phyloP scores from a whole-genome alignment of 2,797 vertebrate species.

The Pantherophis vulpinus region DNA sequence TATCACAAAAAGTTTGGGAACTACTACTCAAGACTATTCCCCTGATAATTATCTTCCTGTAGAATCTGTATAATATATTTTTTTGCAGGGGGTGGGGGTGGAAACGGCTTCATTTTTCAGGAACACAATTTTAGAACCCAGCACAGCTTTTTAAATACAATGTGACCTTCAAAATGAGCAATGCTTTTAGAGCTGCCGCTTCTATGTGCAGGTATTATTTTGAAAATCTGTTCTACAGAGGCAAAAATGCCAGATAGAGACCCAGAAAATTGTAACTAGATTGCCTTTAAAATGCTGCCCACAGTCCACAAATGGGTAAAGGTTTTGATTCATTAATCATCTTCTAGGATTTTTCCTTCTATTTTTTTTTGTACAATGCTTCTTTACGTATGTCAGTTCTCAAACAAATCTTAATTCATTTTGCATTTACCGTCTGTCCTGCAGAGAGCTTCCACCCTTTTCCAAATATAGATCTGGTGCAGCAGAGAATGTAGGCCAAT shows the following conservation, averaged over 20 bases:
- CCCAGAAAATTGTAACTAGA: neutral
- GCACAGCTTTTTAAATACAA: neutral
- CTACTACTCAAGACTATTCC: neutral
- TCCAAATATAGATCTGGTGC: neutral
- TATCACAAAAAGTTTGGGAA: neutral
- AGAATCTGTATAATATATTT: neutral
- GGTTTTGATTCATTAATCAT: neutral
- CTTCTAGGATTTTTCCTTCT: neutral
- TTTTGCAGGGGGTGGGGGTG: accelerated
- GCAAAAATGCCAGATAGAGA: neutral
- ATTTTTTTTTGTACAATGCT: neutral
- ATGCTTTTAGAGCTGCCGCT: neutral
- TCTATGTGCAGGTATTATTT: neutral
- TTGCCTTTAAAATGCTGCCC: neutral
- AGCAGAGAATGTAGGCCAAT: neutral
- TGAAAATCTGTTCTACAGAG: neutral
- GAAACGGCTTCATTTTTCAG: neutral
- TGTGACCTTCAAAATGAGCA: neutral
- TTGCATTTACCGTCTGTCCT: neutral
- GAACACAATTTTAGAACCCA: neutral
- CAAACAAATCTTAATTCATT: neutral
- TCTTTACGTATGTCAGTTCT: neutral
- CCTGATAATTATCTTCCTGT: neutral
- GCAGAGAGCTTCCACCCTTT: neutral
- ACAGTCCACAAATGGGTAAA: neutral